Percentiles rank a stretch among this genome's conserved stretches.
phyloP scores from a whole-genome alignment of 1,140 invertebrate genomes.

The Drosophila kikkawai region DNA sequence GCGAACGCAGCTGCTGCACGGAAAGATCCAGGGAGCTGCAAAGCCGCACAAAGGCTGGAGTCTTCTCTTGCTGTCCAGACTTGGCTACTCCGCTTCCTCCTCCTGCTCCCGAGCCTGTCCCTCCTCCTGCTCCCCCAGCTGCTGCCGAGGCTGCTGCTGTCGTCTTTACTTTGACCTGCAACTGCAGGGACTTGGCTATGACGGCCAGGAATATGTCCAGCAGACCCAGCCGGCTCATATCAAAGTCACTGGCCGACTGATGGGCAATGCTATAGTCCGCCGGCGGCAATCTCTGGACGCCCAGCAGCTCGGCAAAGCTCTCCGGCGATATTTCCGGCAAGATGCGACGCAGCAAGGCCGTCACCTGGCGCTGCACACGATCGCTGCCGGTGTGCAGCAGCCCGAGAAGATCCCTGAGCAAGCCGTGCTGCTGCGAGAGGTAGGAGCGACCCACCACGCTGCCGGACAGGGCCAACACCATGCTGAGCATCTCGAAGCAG shows the following conservation, averaged over 20 bases:
- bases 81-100: constrained; percentile 3
- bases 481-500: constrained; percentile 98
- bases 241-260: constrained; percentile 87
- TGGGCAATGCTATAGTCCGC: constrained; percentile 91
- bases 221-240: constrained; percentile 89
- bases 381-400: constrained; percentile 97
- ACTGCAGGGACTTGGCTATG: constrained; percentile 93
- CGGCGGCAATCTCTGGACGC: constrained; percentile 89
- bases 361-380: constrained; percentile 96
- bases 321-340: constrained; percentile 92
- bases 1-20: constrained; percentile 67
- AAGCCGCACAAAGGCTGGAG: constrained; percentile 73
- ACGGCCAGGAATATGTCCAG: constrained; percentile 94
- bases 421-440: constrained; percentile 93
- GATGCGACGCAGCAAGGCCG: constrained; percentile 91
- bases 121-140: neutral
- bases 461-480: constrained; percentile 96
- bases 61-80: constrained; percentile 68
- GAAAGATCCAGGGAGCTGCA: constrained; percentile 81
- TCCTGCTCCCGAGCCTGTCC: neutral
- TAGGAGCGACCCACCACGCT: constrained; percentile 95
- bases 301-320: constrained; percentile 88
- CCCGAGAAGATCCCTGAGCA: constrained; percentile 94
- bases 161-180: constrained; percentile 94
- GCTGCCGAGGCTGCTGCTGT: constrained; percentile 48